Percentiles rank a stretch among this genome's conserved stretches.
These are phyloP conservation scores for Muscicapa comitata DNA, from an alignment of 2,797 vertebrate species.

Conservation along the genomic window DNA sequence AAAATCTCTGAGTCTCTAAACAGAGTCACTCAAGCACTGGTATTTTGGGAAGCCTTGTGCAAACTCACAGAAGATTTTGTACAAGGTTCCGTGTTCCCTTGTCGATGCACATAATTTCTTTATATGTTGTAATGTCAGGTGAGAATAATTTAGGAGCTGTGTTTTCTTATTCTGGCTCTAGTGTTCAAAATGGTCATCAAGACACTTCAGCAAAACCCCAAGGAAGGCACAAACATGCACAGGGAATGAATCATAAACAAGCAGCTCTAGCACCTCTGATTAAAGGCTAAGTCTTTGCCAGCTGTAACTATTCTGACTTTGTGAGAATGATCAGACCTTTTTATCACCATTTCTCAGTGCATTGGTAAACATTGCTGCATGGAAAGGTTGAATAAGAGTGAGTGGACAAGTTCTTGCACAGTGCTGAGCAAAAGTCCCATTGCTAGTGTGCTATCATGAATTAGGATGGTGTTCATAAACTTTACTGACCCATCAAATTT, in stretches of 20 bases:
- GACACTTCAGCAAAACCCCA: not conserved
- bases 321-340: not conserved
- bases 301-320: not conserved
- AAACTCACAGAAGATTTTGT: not conserved
- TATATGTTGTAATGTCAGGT: not conserved
- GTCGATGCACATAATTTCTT: accelerated
- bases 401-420: not conserved
- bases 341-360: not conserved
- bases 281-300: not conserved
- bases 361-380: accelerated
- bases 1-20: not conserved
- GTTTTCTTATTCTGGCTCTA: not conserved
- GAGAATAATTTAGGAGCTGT: not conserved
- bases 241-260: not conserved
- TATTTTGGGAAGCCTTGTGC: not conserved
- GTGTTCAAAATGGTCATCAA: not conserved
- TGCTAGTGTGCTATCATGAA: not conserved
- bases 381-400: not conserved
- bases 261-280: not conserved
- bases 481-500: not conserved
- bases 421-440: not conserved
- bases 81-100: not conserved
- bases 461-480: not conserved
- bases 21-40: not conserved
- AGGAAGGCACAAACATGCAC: not conserved